Evolutionary conservation across 53 echinoderm and acorn worm genomes (phyloP).

Genomic region (Actinopyga echinites): DNA sequence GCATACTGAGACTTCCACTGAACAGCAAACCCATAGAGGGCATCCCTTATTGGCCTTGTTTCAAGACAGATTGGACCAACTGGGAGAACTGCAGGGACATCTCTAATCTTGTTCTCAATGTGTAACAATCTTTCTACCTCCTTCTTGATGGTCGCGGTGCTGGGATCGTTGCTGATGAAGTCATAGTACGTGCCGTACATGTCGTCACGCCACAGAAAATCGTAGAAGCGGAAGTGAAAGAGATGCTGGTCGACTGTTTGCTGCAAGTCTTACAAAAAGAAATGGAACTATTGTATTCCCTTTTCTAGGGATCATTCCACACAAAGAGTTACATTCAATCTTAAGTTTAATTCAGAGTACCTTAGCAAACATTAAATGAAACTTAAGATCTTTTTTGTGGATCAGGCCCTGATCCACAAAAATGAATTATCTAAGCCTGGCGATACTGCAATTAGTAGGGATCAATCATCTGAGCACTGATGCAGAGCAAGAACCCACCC

Average conservation of each 20-base stretch:
- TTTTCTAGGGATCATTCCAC: neutral
- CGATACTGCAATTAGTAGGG: too few species aligned
- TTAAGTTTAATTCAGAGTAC: too few species aligned
- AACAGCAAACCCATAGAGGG: conserved; percentile 95
- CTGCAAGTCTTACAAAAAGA: conserved; percentile 72
- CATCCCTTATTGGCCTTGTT: conserved; percentile 93
- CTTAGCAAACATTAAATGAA: too few species aligned
- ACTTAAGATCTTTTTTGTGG: too few species aligned
- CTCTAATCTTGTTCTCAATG: conserved; percentile 94
- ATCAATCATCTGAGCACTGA: too few species aligned
- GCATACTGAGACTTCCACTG: conserved; percentile 99
- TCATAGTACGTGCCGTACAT: conserved; percentile 93
- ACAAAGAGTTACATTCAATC: too few species aligned
- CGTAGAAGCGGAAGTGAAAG: conserved; percentile 95
- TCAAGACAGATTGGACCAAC: conserved; percentile 86
- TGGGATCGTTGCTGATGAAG: conserved; percentile 94
- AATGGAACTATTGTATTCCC: neutral
- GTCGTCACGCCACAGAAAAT: conserved; percentile 97
- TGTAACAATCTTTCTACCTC: conserved; percentile 95
- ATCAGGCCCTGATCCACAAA: too few species aligned
- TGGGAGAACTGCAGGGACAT: conserved; percentile 75
- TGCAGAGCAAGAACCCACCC: too few species aligned
- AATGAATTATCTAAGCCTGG: too few species aligned
- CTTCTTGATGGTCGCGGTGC: conserved; percentile 82
- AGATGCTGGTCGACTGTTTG: conserved; percentile 90